A percentile compares a stretch with the other conserved stretches of the same genome.
Evolutionary conservation across 2,797 vertebrate genomes (phyloP).

Genomic region (Pangasius krempfi): DNA sequence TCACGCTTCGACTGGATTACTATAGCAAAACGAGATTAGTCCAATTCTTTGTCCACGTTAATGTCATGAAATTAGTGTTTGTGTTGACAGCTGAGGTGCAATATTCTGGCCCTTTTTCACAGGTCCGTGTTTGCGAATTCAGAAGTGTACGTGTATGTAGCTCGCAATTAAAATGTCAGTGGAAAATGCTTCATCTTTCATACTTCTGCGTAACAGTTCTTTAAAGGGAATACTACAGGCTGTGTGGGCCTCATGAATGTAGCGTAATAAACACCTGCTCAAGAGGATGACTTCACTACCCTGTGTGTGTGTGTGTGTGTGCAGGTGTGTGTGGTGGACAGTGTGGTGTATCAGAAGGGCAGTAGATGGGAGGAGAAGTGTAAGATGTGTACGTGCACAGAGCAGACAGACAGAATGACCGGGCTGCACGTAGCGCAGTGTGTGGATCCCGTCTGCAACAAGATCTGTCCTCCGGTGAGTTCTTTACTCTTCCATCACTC

Average conservation of each 20-base stretch:
- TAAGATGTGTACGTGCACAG: slow-evolving; percentile 81
- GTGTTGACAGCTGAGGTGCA: too few species aligned
- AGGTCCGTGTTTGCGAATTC: too few species aligned
- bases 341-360: slow-evolving; percentile 79
- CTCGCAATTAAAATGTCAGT: too few species aligned
- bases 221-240: too few species aligned
- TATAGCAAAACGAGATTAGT: too few species aligned
- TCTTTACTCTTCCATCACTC: neutral
- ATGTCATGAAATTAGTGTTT: too few species aligned
- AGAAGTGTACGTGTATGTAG: too few species aligned
- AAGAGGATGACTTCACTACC: neutral
- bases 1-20: too few species aligned
- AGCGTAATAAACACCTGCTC: neutral
- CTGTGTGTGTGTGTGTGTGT: slow-evolving; percentile 67
- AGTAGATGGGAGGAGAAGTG: slow-evolving; percentile 88
- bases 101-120: too few species aligned
- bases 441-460: slow-evolving; percentile 78
- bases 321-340: slow-evolving; percentile 89
- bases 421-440: slow-evolving; percentile 83
- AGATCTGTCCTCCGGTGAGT: slow-evolving; percentile 82
- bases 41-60: too few species aligned
- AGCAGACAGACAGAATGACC: slow-evolving; percentile 77
- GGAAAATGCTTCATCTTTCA: too few species aligned
- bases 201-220: neutral
- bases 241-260: neutral